These are phyloP conservation scores for Erebia ligea DNA, from an alignment of 2,888 invertebrate species.

Conservation along the genomic window DNA sequence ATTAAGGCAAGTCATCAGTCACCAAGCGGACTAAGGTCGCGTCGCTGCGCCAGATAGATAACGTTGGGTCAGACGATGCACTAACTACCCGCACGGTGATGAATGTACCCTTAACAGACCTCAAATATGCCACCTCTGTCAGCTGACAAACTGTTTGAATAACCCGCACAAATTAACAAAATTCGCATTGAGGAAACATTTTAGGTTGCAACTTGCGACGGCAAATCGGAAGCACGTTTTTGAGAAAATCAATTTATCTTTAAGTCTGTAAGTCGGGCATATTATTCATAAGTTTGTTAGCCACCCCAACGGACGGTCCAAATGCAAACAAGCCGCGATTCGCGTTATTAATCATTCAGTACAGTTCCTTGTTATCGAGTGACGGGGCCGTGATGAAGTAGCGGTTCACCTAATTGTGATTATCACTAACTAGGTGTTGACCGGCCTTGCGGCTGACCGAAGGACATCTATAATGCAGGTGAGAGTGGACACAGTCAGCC, in stretches of 20 bases:
- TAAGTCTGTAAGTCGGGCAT: slow-evolving; percentile 61
- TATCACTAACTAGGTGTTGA: slow-evolving; percentile 66
- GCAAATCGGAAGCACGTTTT: slow-evolving; percentile 46
- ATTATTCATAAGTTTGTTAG: slow-evolving; percentile 79
- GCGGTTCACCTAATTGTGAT: slow-evolving; percentile 72
- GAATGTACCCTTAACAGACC: slow-evolving; percentile 77
- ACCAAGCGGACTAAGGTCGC: slow-evolving; percentile 63
- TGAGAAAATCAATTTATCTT: slow-evolving; percentile 65
- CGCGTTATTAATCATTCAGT: slow-evolving; percentile 76
- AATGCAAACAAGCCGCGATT: slow-evolving; percentile 73
- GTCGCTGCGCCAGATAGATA: slow-evolving; percentile 77
- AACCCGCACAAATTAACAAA: slow-evolving; percentile 71
- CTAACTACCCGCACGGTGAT: slow-evolving; percentile 68
- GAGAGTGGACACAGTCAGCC: slow-evolving; percentile 42
- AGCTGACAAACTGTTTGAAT: slow-evolving; percentile 67
- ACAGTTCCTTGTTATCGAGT: slow-evolving; percentile 69
- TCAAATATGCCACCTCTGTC: slow-evolving; percentile 75
- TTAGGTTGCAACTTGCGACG: slow-evolving; percentile 26
- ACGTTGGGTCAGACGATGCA: slow-evolving; percentile 78
- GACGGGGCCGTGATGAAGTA: slow-evolving; percentile 72
- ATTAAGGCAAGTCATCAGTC: slow-evolving; percentile 81
- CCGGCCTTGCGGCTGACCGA: slow-evolving; percentile 53
- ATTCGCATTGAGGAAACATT: slow-evolving; percentile 43
- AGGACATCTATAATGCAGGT: slow-evolving; percentile 59
- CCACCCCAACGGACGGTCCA: slow-evolving; percentile 60